phyloP scores from a whole-genome alignment of 2,797 vertebrate genomes.

The Carcharodon carcharias region DNA sequence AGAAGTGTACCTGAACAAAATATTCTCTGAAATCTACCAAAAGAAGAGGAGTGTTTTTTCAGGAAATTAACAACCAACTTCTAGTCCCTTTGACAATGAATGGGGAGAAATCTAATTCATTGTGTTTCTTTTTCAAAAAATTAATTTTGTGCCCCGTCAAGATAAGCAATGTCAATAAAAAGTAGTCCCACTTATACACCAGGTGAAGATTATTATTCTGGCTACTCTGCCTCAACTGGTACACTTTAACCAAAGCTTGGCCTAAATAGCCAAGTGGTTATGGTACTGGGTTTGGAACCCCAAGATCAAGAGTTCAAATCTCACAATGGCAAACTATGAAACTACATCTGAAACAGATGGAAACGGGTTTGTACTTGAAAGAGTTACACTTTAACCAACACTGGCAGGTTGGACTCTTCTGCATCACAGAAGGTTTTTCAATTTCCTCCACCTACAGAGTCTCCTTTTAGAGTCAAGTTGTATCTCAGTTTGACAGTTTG shows the following conservation, averaged over 20 bases:
- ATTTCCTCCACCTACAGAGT: neutral
- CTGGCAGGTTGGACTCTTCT: neutral
- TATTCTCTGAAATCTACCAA: neutral
- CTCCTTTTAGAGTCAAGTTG: neutral
- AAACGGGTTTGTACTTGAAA: no score
- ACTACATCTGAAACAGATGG: no score
- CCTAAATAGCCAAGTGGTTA: no score
- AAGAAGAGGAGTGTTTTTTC: neutral
- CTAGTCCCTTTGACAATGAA: neutral
- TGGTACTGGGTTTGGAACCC: no score
- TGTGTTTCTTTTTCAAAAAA: neutral
- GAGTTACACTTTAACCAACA: neutral
- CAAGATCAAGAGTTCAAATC: no score
- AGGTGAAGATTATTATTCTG: neutral
- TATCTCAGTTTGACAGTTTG: neutral
- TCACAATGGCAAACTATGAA: no score
- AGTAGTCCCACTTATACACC: neutral
- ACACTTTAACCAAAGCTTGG: neutral
- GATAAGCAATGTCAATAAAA: neutral
- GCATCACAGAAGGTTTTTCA: neutral
- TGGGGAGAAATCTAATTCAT: neutral
- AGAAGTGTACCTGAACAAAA: neutral
- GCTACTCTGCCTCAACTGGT: neutral
- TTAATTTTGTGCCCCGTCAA: neutral
- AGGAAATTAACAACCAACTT: neutral